Conservation (phyloP, 1,140 invertebrate genomes). For the Drosophila elegans region DNA sequence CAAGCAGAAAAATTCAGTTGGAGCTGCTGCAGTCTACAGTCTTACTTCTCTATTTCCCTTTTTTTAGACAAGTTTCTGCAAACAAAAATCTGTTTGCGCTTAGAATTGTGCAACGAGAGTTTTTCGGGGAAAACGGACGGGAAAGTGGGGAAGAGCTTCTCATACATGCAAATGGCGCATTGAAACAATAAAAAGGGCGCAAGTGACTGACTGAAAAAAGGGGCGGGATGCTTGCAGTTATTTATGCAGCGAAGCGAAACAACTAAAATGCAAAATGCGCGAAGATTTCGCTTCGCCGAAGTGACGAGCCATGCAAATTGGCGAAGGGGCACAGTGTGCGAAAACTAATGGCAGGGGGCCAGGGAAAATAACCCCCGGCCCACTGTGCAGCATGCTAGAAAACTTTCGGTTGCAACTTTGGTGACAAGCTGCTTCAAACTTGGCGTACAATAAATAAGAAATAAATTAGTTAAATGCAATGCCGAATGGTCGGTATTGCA, state of each 20-base stretch:
- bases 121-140: neutral
- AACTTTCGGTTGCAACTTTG: conserved; percentile 37
- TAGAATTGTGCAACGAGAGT: conserved; percentile 57
- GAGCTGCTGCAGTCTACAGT: conserved; percentile 25
- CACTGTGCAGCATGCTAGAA: conserved; percentile 37
- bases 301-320: conserved; percentile 78
- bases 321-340: conserved; percentile 30
- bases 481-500: neutral
- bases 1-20: conserved; percentile 67
- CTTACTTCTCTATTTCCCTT: conserved; percentile 6
- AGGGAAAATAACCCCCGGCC: neutral
- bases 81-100: conserved; percentile 71
- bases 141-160: conserved; percentile 2
- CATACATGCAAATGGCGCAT: conserved; percentile 69
- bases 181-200: conserved; percentile 69
- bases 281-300: conserved; percentile 61
- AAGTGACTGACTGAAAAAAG: conserved; percentile 35
- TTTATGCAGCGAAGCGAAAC: conserved; percentile 75
- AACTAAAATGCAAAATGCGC: conserved; percentile 71
- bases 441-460: conserved; percentile 38
- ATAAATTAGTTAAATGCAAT: conserved; percentile 39
- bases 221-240: conserved; percentile 49
- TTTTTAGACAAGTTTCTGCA: conserved; percentile 48
- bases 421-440: conserved; percentile 25
- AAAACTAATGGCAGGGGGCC: conserved; percentile 5